Evolutionary conservation across 2,888 invertebrate species (phyloP).

Genomic region (Plebejus argus): DNA sequence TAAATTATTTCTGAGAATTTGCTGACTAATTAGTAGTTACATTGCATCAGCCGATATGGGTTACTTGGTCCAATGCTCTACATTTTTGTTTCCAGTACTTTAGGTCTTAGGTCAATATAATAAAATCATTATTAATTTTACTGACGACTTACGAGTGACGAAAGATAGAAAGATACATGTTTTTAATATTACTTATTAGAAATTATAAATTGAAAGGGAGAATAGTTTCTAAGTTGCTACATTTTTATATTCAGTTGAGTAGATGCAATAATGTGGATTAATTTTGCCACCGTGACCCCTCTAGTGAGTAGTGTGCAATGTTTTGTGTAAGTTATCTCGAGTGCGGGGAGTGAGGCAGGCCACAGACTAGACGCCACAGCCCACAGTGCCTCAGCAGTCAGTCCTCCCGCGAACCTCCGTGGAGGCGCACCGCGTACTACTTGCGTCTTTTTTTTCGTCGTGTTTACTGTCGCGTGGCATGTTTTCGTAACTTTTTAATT

Average conservation of each 20-base stretch:
- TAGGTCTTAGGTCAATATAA: too few relatives aligned
- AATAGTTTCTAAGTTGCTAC: background rate
- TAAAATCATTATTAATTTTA: background rate
- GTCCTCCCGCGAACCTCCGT: slow-evolving; percentile 43
- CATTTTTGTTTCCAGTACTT: background rate
- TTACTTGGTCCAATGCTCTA: background rate
- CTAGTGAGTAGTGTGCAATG: background rate
- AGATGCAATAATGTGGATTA: background rate
- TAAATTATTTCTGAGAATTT: slow-evolving; percentile 1
- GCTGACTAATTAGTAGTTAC: background rate
- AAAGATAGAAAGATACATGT: background rate
- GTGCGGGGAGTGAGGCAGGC: background rate
- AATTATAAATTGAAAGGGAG: background rate
- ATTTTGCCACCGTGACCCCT: background rate
- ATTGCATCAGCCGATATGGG: background rate
- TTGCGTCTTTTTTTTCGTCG: slow-evolving; percentile 21
- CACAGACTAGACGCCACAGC: background rate
- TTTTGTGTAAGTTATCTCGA: background rate
- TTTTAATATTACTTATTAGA: too few relatives aligned
- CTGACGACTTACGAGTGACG: too few relatives aligned
- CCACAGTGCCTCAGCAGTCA: slow-evolving; percentile 20
- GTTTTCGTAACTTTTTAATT: slow-evolving; percentile 23
- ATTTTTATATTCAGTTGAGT: background rate
- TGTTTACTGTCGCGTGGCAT: slow-evolving; percentile 39
- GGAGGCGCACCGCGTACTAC: slow-evolving; percentile 36